A percentile compares a stretch with the other conserved stretches of the same genome.
Evolutionary conservation across 2,888 invertebrate genomes (phyloP).

Genomic region (Icerya purchasi): DNA sequence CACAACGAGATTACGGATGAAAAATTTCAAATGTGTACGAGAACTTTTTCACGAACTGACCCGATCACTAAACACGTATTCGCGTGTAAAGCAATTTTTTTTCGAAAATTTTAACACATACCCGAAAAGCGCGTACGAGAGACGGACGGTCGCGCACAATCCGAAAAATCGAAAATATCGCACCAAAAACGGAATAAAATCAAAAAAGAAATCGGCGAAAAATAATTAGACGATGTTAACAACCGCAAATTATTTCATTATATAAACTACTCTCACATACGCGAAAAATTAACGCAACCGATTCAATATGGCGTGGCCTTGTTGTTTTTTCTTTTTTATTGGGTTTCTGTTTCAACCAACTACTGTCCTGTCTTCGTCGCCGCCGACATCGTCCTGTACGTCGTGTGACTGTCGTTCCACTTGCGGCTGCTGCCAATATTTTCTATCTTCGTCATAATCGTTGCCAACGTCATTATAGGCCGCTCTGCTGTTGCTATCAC

Average conservation of each 20-base stretch:
- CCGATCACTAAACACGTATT: too few relatives aligned
- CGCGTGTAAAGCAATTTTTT: too few relatives aligned
- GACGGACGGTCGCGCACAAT: too few relatives aligned
- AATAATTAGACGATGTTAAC: background rate
- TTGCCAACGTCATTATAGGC: too few relatives aligned
- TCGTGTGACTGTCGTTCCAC: constrained; percentile 5
- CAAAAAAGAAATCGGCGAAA: constrained; percentile 3
- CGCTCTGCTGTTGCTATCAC: too few relatives aligned
- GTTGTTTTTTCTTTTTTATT: constrained; percentile 21
- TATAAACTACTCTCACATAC: background rate
- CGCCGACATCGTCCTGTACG: constrained; percentile 3
- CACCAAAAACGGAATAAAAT: too few relatives aligned
- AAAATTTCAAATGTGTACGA: too few relatives aligned
- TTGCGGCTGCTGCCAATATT: constrained; percentile 13
- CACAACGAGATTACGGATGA: too few relatives aligned
- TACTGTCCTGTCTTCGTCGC: constrained; percentile 15
- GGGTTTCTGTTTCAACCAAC: constrained; percentile 13
- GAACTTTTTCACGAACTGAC: too few relatives aligned
- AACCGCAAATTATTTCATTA: background rate
- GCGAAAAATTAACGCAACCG: constrained; percentile 26
- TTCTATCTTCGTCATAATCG: background rate
- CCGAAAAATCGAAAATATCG: too few relatives aligned
- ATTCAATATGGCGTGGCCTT: constrained; percentile 38
- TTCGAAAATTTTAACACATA: too few relatives aligned
- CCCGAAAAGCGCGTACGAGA: too few relatives aligned